These are phyloP conservation scores for Cromileptes altivelis DNA, from an alignment of 2,113 vertebrate species.

Conservation along the genomic window DNA sequence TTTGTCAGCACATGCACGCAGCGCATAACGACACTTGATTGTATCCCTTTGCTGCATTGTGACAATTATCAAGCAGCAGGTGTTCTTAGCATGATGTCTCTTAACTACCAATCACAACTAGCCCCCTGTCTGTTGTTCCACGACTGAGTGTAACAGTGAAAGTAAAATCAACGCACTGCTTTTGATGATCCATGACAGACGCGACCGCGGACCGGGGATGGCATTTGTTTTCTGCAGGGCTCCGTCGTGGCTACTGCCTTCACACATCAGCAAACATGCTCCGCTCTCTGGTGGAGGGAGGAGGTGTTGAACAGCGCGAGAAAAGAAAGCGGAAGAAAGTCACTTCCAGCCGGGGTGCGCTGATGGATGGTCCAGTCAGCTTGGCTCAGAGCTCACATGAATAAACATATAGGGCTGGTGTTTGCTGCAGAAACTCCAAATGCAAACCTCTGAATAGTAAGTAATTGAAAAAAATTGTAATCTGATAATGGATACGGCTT, in stretches of 20 bases:
- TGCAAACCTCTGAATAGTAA: conserved; percentile 49
- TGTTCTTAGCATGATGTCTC: conserved; percentile 45
- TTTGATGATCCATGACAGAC: conserved; percentile 63
- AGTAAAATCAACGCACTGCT: conserved; percentile 51
- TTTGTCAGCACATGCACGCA: conserved; percentile 3
- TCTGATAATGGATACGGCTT: conserved; percentile 43
- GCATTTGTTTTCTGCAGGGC: conserved; percentile 59
- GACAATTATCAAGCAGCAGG: conserved; percentile 71
- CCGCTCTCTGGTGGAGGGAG: conserved; percentile 45
- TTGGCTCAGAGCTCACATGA: conserved; percentile 67
- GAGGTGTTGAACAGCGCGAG: conserved; percentile 38
- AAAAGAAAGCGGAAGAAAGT: conserved; percentile 44
- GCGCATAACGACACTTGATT: conserved; percentile 39
- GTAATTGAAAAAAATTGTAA: conserved; percentile 44
- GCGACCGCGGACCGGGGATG: conserved; percentile 25
- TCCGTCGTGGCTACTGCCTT: conserved; percentile 24
- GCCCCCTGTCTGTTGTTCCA: conserved; percentile 45
- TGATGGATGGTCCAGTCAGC: conserved; percentile 71
- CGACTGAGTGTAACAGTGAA: conserved; percentile 57
- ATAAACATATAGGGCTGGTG: conserved; percentile 63
- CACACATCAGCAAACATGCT: conserved; percentile 46
- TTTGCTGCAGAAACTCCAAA: conserved; percentile 33
- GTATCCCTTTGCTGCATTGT: conserved; percentile 40
- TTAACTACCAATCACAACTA: conserved; percentile 65
- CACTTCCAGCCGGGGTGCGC: conserved; percentile 36